phyloP scores from a whole-genome alignment of 2,797 vertebrate species.

The Coluber constrictor region DNA sequence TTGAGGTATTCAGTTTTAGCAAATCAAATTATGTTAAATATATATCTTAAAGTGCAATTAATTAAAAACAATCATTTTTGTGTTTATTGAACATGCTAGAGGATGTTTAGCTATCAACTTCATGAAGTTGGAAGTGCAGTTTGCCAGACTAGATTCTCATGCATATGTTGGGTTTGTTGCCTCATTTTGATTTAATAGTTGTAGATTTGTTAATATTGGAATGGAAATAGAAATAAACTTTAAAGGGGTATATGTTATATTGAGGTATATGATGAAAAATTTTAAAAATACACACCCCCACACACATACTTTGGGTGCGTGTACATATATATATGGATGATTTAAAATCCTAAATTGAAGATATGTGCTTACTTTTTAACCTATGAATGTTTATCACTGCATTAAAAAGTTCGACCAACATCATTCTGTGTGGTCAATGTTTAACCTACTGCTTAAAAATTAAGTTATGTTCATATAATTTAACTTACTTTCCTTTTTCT shows the following conservation, averaged over 20 bases:
- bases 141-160: not conserved
- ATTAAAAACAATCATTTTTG: not conserved
- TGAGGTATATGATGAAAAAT: not conserved
- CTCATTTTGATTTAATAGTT: not conserved
- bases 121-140: not conserved
- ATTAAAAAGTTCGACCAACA: not conserved
- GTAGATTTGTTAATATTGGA: not conserved
- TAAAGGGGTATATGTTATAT: not conserved
- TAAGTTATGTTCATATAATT: not conserved
- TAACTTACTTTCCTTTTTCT: not conserved
- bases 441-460: not conserved
- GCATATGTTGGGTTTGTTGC: not conserved
- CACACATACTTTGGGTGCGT: no score
- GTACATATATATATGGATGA: not conserved
- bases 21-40: not conserved
- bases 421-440: not conserved
- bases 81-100: not conserved
- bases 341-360: not conserved
- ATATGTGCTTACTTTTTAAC: not conserved
- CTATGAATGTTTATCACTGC: not conserved
- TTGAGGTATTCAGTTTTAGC: not conserved
- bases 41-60: not conserved
- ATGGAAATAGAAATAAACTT: not conserved
- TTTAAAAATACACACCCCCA: no score
- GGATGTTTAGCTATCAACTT: not conserved